phyloP scores from a whole-genome alignment of 2,797 vertebrate species.

The Acanthurus tractus region DNA sequence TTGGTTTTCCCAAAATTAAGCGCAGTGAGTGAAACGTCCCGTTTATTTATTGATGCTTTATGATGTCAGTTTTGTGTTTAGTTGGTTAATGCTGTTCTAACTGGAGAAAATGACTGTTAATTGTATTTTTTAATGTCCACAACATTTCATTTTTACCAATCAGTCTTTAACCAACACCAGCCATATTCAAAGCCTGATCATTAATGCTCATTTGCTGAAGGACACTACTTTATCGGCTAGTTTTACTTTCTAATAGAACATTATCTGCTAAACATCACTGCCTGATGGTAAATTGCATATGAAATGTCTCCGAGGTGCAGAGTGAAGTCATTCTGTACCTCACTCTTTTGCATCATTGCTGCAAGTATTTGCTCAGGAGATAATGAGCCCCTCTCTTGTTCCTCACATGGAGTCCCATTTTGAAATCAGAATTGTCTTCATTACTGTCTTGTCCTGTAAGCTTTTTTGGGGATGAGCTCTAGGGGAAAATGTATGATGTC shows the following conservation, averaged over 20 bases:
- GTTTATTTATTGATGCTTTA: conserved; percentile 68
- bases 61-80: conserved; percentile 57
- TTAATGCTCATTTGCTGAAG: not conserved
- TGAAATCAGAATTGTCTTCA: conserved; percentile 27
- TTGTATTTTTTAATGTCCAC: conserved; percentile 41
- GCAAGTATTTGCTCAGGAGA: conserved; percentile 41
- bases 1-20: conserved; percentile 74
- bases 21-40: conserved; percentile 66
- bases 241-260: conserved; percentile 19
- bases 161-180: conserved; percentile 52
- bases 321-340: conserved; percentile 25
- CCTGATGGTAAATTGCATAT: conserved; percentile 17
- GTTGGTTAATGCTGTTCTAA: conserved; percentile 53
- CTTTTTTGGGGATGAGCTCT: conserved; percentile 7
- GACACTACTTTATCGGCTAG: not conserved
- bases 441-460: conserved; percentile 15
- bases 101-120: conserved; percentile 72
- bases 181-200: conserved; percentile 36
- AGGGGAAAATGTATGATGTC: conserved; percentile 1
- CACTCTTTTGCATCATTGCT: conserved; percentile 48
- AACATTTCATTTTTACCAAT: conserved; percentile 51
- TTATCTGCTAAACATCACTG: conserved; percentile 43
- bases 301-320: conserved; percentile 26
- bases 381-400: conserved; percentile 38
- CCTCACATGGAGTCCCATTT: conserved; percentile 29